Conservation (phyloP, 2,888 invertebrate genomes). For the Iselma pallidipennis region DNA sequence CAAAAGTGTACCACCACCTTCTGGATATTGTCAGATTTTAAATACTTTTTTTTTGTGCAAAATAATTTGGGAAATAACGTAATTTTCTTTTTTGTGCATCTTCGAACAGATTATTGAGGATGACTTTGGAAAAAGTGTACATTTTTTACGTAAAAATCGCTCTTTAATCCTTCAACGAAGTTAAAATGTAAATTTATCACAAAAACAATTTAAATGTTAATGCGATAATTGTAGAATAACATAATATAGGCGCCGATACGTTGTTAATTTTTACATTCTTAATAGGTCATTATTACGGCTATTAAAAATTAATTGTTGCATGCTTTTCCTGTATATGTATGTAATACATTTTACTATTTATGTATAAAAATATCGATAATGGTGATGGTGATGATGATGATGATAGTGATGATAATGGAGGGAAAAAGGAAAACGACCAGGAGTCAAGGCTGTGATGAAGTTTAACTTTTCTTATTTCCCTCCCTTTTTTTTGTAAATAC, state of each 20-base stretch:
- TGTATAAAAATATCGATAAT: background rate
- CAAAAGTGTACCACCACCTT: background rate
- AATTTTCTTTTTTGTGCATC: no score
- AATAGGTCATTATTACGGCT: background rate
- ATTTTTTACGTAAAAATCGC: background rate
- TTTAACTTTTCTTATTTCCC: no score
- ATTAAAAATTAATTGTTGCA: background rate
- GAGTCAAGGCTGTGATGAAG: background rate
- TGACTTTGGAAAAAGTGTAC: no score
- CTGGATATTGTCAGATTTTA: no score
- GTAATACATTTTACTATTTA: background rate
- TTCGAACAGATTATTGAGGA: no score
- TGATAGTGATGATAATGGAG: background rate
- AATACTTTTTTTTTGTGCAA: no score
- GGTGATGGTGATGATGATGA: background rate
- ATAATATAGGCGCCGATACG: background rate
- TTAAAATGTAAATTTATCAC: background rate
- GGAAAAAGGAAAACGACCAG: background rate
- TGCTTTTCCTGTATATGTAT: background rate
- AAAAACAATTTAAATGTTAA: conserved; percentile 1
- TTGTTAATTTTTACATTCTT: background rate
- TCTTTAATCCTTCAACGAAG: background rate
- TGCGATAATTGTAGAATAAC: background rate
- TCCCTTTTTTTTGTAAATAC: no score
- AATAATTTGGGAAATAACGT: no score